phyloP scores from a whole-genome alignment of 2,797 vertebrate genomes.

The Periophthalmus magnuspinnatus region DNA sequence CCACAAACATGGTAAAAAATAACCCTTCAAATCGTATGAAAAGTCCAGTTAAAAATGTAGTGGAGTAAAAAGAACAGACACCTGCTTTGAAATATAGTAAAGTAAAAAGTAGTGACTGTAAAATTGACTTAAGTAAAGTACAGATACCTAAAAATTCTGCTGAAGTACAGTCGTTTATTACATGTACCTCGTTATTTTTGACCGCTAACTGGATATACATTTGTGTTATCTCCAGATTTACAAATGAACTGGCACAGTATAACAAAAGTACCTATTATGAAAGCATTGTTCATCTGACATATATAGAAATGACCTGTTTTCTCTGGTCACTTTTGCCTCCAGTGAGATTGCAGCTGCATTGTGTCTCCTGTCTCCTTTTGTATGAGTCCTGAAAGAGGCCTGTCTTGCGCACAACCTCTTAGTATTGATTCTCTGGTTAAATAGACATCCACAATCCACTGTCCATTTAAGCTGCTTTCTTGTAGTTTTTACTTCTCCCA shows the following conservation, averaged over 20 bases:
- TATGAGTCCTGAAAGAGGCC: conserved; percentile 25
- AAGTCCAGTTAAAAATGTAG: too few relatives aligned
- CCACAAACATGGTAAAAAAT: too few relatives aligned
- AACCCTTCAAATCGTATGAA: too few relatives aligned
- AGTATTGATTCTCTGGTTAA: conserved; percentile 65
- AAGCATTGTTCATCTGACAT: not conserved
- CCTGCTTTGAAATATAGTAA: too few relatives aligned
- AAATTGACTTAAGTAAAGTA: too few relatives aligned
- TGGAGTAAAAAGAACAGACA: too few relatives aligned
- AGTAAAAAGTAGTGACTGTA: too few relatives aligned
- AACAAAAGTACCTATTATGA: not conserved
- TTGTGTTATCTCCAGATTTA: not conserved
- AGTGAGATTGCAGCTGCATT: not conserved
- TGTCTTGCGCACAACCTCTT: conserved; percentile 39
- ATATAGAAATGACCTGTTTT: conserved; percentile 6
- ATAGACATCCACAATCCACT: conserved; percentile 69
- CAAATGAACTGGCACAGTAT: not conserved
- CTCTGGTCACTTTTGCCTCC: not conserved
- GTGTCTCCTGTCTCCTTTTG: conserved; percentile 30
- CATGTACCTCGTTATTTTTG: too few relatives aligned
- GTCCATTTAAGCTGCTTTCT: conserved; percentile 60
- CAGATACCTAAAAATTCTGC: too few relatives aligned
- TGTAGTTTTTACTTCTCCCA: conserved; percentile 55
- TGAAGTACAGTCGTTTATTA: too few relatives aligned
- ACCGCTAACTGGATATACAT: not conserved